Conservation (phyloP, 2,888 invertebrate genomes). For the Nomada flava region DNA sequence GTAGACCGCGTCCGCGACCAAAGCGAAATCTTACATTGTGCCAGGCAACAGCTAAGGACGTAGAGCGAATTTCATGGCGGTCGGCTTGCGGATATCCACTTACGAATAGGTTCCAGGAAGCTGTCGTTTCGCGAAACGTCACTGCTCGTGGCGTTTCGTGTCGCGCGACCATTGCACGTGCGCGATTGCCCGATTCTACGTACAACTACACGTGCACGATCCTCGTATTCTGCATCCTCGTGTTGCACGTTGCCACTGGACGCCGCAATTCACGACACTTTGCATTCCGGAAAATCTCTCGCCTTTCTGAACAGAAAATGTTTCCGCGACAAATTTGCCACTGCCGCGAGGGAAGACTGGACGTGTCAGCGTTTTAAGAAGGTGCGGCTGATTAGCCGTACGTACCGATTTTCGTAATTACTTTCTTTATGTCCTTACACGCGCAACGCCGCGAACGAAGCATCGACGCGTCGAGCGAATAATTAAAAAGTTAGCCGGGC, state of each 20-base stretch:
- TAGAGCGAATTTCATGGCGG: constrained; percentile 40
- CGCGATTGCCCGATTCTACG: constrained; percentile 27
- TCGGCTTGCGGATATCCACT: constrained; percentile 49
- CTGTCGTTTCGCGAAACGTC: constrained; percentile 74
- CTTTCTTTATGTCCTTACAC: too few species aligned
- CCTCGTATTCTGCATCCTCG: constrained; percentile 39
- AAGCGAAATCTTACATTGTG: background rate
- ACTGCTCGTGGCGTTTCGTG: constrained; percentile 38
- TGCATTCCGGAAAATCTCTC: constrained; percentile 79
- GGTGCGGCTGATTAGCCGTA: too few species aligned
- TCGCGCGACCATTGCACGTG: constrained; percentile 53
- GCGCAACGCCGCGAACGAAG: too few species aligned
- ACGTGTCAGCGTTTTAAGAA: constrained; percentile 1
- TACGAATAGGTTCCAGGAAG: constrained; percentile 73
- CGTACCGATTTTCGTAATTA: too few species aligned
- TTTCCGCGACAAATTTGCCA: background rate
- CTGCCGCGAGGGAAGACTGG: background rate
- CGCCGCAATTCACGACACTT: constrained; percentile 70
- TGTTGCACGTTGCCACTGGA: constrained; percentile 68
- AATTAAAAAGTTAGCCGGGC: background rate
- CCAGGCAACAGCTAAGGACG: constrained; percentile 11
- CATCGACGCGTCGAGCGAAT: background rate
- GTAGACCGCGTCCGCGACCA: background rate
- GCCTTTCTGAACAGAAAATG: constrained; percentile 36
- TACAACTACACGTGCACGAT: constrained; percentile 39